Evolutionary conservation across 2,797 vertebrate species (phyloP), one percentile per base, ranked within the genome.

Genomic region (Acanthornis magna): DNA sequence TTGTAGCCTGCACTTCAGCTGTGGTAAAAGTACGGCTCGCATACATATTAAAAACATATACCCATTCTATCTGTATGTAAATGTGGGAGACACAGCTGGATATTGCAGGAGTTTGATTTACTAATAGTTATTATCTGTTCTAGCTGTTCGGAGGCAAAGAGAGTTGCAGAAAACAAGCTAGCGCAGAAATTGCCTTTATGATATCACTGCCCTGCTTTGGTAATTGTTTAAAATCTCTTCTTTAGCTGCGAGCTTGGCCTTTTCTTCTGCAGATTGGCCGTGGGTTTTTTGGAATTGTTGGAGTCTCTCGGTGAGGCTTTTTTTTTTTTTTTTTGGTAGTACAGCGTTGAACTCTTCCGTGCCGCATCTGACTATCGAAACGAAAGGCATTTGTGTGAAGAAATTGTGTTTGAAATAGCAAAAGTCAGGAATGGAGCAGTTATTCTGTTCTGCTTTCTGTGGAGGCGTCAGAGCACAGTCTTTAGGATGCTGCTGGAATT

Each of bases 41-140:
- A 98, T 98, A 98, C 98, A 99, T 98, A 99, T 99, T 99, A 99
- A 98, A 98, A 98, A 98, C 98, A 98, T 98, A 98, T 99, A 98
- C 98, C 98, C 99, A 98, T 99, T 99, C 99, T 99, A 99, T 99
- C 98, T 99, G 98, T 99, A 99, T 99, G 99, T 98, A 99, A 99
- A 99, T 99, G 98, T 82, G 97, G 97, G 98, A 98, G 99, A 96
- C 99, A 99, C 99, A 99, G 99, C 99, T 99, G 99, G 99, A 99
- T 98, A 98, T 97, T 97, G 98, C 98, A 99, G 98, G 98, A 98
- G 98, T 98, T 99, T 99, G 99, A 99, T 99, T 99, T 98, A 99
- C 98, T 99, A 99, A 99, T 99, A 99, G 99, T 99, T 99, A 99
- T 99, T 99, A 99, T 99, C 98, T 99, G 98, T 99, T 98, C 98